Evolutionary conservation across 1,140 invertebrate genomes (phyloP), one percentile per base, ranked within the genome.

Genomic region (Araneus ventricosus): DNA sequence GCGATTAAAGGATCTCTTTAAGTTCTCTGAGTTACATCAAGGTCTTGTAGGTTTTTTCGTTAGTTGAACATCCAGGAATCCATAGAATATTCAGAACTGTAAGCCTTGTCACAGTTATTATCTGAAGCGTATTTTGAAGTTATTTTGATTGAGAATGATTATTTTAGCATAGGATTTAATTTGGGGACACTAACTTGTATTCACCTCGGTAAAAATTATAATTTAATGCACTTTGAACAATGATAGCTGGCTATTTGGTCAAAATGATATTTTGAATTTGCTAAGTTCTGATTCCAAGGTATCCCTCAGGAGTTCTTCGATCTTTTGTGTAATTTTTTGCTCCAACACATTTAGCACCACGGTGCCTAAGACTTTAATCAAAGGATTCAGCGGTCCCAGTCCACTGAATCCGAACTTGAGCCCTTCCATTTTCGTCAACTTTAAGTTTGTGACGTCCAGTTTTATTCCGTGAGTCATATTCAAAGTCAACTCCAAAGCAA

Each of bases 391-490:
- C 4, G 52, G 91, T 22, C 91, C 91, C 14, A 93, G 27, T 39
- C 91, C 91, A 27, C 61, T 39, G 27, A 93, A 87, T 14, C 85
- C 85, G n/a, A 93, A 87, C 20, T 79, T 10, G 24, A 93, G 20
- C 5, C 85, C 85, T 8, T 88, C 91, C 24, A 93, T 20, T 79
- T 88, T 93, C 4, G 70, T 93, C 8, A 93, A 8, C 5, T 30
- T 24, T 2, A 61, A 27, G 0, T 80, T 59, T n/a, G 63, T 39
- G n/a, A 87, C 91, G 17, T 88, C 84, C n/a, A 93, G 61, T 4
- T 24, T 70, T 3, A 63, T 59, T 1, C 39, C 67, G 17, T 80
- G 4, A 0, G 63, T 10, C 6, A 63, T 59, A 22, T 87, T 80
- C 45, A 79, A 37, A 0, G 24, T 30, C 24, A 93, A 14, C 34